phyloP scores from a whole-genome alignment of 35 echinoderm and acorn worm species.

The Patiria miniata region DNA sequence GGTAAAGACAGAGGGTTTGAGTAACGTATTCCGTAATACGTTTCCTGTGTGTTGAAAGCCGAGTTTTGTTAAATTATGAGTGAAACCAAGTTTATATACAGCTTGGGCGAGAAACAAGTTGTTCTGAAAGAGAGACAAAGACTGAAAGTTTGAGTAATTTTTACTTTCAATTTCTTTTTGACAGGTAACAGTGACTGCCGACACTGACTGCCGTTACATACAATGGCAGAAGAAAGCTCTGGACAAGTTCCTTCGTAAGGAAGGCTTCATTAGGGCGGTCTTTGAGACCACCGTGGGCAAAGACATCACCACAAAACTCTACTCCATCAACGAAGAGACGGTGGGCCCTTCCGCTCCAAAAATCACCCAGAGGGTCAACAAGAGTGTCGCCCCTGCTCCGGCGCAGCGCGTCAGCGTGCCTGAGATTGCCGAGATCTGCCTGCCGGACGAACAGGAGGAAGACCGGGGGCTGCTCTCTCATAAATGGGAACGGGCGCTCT shows the following conservation, averaged over 20 bases:
- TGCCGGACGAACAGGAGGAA: slow-evolving; percentile 36
- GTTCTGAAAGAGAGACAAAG: neutral
- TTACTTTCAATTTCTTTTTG: no score
- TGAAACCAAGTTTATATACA: no score
- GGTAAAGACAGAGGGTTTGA: no score
- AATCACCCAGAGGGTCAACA: neutral
- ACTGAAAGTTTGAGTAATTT: neutral
- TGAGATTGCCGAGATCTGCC: slow-evolving; percentile 10
- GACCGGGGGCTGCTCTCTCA: slow-evolving; percentile 67
- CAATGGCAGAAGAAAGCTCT: slow-evolving; percentile 76
- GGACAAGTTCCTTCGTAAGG: slow-evolving; percentile 71
- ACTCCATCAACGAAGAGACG: slow-evolving; percentile 67
- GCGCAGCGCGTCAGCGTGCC: neutral
- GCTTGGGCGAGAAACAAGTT: no score
- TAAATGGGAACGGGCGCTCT: slow-evolving; percentile 77
- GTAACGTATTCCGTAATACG: no score
- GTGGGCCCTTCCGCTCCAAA: slow-evolving; percentile 9
- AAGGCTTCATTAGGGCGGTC: slow-evolving; percentile 72
- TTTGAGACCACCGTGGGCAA: slow-evolving; percentile 84
- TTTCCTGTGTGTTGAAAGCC: no score
- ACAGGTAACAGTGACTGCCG: slow-evolving; percentile 90
- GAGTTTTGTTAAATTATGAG: no score
- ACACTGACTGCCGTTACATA: slow-evolving; percentile 85
- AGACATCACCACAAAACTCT: slow-evolving; percentile 88
- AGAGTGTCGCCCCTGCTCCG: neutral